Conservation (phyloP, 2,888 invertebrate genomes). For the Doris montereyensis region DNA sequence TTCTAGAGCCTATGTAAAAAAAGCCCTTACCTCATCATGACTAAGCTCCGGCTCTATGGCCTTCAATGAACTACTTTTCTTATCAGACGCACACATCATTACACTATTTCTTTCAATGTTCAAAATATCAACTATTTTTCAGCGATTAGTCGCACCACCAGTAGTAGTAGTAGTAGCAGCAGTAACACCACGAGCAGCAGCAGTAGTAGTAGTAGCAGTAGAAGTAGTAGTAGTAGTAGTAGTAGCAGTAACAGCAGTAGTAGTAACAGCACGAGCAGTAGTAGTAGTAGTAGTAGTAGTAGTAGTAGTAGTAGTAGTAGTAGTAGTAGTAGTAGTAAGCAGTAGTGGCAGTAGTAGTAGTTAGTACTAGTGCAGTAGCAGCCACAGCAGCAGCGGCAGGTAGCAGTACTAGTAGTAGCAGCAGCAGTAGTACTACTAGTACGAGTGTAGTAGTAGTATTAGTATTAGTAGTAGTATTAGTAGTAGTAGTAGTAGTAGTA, state of each 20-base stretch:
- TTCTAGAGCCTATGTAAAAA: too few species aligned
- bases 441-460: neutral
- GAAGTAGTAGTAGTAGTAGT: neutral
- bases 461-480: neutral
- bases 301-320: conserved; percentile 20
- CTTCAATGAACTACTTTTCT: too few species aligned
- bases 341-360: neutral
- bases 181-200: neutral
- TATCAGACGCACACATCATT: too few species aligned
- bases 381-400: neutral
- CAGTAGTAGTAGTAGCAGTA: neutral
- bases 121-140: too few species aligned
- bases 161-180: conserved; percentile 12
- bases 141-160: neutral
- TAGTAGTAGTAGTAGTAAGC: conserved; percentile 15
- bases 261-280: neutral
- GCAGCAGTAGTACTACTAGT: neutral
- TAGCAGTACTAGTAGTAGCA: neutral
- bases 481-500: neutral
- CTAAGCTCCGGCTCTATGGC: too few species aligned
- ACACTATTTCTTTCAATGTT: too few species aligned
- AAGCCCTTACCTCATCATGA: too few species aligned
- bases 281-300: conserved; percentile 20
- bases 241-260: neutral
- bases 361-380: neutral